These are phyloP conservation scores for Chirona hameri DNA, from an alignment of 2,888 invertebrate genomes.

Conservation along the genomic window DNA sequence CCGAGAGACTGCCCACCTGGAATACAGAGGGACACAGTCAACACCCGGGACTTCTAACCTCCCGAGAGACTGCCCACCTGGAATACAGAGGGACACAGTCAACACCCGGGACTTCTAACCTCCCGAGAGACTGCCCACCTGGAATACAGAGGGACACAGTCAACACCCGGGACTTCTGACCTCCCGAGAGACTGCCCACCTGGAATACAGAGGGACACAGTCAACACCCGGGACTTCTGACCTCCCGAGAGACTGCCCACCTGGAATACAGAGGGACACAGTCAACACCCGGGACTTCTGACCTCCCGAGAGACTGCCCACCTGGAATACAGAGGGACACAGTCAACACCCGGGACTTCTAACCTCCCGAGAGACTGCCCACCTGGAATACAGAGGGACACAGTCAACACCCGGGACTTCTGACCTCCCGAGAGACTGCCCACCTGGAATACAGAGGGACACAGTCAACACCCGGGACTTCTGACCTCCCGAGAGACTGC, in stretches of 20 bases:
- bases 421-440: constrained; percentile 67
- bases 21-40: constrained; percentile 80
- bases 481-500: constrained; percentile 94
- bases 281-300: background rate
- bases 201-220: constrained; percentile 89
- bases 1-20: constrained; percentile 87
- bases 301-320: constrained; percentile 72
- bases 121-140: constrained; percentile 89
- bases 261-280: constrained; percentile 87
- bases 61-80: constrained; percentile 81
- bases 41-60: background rate
- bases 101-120: constrained; percentile 98
- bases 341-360: constrained; percentile 95
- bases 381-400: constrained; percentile 90
- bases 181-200: constrained; percentile 75
- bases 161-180: background rate
- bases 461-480: constrained; percentile 94
- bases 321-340: constrained; percentile 87
- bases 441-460: constrained; percentile 88
- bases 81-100: constrained; percentile 86
- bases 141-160: constrained; percentile 83
- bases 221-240: constrained; percentile 95
- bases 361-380: constrained; percentile 92
- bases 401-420: constrained; percentile 46
- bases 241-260: constrained; percentile 94